Evolutionary conservation across 1,140 invertebrate species (phyloP), one percentile per base, ranked within the genome.

Genomic region (Zeugodacus cucurbitae): DNA sequence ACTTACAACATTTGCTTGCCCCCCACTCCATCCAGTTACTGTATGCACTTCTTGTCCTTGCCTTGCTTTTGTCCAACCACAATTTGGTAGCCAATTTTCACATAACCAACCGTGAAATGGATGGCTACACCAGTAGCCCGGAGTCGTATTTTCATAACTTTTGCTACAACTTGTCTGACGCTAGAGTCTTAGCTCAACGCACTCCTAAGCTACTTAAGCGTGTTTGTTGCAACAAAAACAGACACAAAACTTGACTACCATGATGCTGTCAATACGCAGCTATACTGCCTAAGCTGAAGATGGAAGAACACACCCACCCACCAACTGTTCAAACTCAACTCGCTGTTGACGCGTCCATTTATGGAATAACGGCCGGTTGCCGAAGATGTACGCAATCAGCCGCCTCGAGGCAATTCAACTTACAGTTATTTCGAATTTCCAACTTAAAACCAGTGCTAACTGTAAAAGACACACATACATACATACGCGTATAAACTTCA

Each of bases 11-110:
- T 26, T 26, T 7, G 20, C 7, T n/a, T 26, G 22, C 58, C 7
- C 58, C 20, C 58, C 22, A 14, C 58, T 59, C 17, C 17, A 5
- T 3, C 22, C 58, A n/a, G 20, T 59, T 59, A 26, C 14, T 0
- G 4, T 17, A 17, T 54, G 2, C 1, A 29, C n/a, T 62, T 62
- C 8, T 54, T 54, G 1, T 62, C 20, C 10, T 58, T 58, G 11
- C 64, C 32, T 20, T 67, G 6, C 64, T 34, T 67, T 34, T 32
- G 64, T 32, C 3, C 26, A 67, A 67, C 32, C 64, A 32, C 64
- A 67, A 1, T 67, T 67, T 34, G 64, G 64, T 67, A 67, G 64
- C 64, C 64, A 67, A 67, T 67, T 67, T 67, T 67, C 64, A 67
- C 64, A 67, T 67, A 67, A 67, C 64, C 64, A 67, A 67, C 32